Percentiles rank a stretch among this genome's conserved stretches.
Evolutionary conservation across 1,140 invertebrate species (phyloP).

Genomic region (Drosophila sechellia): DNA sequence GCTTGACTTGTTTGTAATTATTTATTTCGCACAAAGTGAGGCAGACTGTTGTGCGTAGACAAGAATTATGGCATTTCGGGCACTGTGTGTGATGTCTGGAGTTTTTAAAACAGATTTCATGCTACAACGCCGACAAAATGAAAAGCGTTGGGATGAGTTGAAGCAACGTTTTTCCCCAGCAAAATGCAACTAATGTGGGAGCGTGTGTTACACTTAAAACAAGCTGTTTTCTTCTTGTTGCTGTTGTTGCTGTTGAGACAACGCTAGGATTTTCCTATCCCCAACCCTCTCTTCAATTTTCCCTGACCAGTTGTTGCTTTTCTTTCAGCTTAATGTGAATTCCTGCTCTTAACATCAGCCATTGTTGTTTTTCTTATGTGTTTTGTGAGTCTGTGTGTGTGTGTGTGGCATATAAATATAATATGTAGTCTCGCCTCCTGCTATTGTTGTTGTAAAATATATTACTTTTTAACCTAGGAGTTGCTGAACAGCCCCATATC

Average conservation of each 20-base stretch:
- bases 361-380: conserved; percentile 53
- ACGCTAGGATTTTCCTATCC: neutral
- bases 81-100: conserved; percentile 64
- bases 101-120: conserved; percentile 79
- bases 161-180: conserved; percentile 18
- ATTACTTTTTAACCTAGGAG: conserved; percentile 71
- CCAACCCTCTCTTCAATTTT: neutral
- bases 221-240: conserved; percentile 68
- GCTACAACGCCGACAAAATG: conserved; percentile 67
- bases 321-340: conserved; percentile 80
- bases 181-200: conserved; percentile 37
- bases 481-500: conserved; percentile 11
- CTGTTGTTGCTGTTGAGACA: conserved; percentile 54
- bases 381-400: conserved; percentile 11
- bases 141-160: conserved; percentile 41
- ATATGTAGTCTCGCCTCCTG: conserved; percentile 74
- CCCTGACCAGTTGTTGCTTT: conserved; percentile 60
- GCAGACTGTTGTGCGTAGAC: conserved; percentile 73
- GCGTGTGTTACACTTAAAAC: conserved; percentile 63
- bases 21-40: conserved; percentile 75
- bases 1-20: conserved; percentile 80
- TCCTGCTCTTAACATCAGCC: conserved; percentile 76
- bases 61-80: conserved; percentile 75
- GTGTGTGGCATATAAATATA: conserved; percentile 71
- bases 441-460: conserved; percentile 70